Evolutionary conservation across 2,888 invertebrate species (phyloP).

Genomic region (Heliconius erato): DNA sequence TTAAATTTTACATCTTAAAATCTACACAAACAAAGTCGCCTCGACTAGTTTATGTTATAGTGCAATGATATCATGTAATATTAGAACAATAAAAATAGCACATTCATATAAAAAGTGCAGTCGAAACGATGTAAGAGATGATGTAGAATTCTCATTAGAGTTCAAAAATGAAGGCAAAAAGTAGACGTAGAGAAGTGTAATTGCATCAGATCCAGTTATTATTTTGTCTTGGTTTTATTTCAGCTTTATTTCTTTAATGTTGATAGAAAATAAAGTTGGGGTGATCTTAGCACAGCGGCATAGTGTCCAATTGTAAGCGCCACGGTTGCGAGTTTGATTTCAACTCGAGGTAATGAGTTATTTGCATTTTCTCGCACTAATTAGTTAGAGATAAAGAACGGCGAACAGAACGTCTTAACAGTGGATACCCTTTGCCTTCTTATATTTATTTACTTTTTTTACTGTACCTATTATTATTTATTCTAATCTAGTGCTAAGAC

Average conservation of each 20-base stretch:
- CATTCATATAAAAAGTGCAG: neutral
- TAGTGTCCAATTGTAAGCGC: neutral
- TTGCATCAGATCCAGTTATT: neutral
- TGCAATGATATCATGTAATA: neutral
- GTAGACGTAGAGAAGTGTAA: neutral
- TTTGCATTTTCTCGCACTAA: neutral
- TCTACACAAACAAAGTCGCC: neutral
- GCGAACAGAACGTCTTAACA: too few relatives aligned
- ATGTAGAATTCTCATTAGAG: neutral
- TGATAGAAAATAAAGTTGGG: neutral
- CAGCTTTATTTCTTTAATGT: neutral
- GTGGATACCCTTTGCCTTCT: too few relatives aligned
- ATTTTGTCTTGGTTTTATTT: neutral
- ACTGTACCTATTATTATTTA: too few relatives aligned
- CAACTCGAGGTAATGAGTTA: neutral
- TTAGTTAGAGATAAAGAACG: too few relatives aligned
- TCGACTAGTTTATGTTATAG: neutral
- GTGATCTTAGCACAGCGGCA: neutral
- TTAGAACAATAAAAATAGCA: neutral
- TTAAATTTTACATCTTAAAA: neutral
- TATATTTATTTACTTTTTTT: too few relatives aligned
- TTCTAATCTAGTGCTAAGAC: neutral
- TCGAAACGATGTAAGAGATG: neutral
- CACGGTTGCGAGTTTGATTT: neutral
- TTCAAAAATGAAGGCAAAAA: neutral